phyloP scores from a whole-genome alignment of 2,888 invertebrate species.

The Hirtodrosophila histrioides region DNA sequence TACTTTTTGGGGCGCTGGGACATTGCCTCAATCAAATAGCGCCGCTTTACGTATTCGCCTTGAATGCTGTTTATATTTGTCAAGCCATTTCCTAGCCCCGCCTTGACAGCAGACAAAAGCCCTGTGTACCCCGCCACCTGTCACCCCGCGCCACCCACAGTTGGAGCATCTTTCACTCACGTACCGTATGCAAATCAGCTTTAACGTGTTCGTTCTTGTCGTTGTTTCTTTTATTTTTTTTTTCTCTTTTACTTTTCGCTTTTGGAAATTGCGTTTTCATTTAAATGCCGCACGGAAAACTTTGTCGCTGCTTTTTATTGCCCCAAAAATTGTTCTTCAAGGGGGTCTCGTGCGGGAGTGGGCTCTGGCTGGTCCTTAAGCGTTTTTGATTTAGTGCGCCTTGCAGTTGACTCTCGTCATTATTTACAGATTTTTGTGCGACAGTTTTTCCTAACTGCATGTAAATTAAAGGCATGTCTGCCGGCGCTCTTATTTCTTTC shows the following conservation, averaged over 20 bases:
- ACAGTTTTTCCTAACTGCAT: constrained; percentile 8
- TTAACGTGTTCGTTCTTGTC: constrained; percentile 55
- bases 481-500: constrained; percentile 23
- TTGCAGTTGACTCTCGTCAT: constrained; percentile 56
- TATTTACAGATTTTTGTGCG: constrained; percentile 52
- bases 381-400: constrained; percentile 74
- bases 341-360: constrained; percentile 20
- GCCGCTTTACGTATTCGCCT: constrained; percentile 14
- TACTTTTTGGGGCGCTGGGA: constrained; percentile 49
- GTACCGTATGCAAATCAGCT: constrained; percentile 74
- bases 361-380: constrained; percentile 28
- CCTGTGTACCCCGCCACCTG: background rate
- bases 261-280: constrained; percentile 73
- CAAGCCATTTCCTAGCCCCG: constrained; percentile 51
- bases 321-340: constrained; percentile 8
- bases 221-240: constrained; percentile 11
- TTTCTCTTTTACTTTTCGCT: constrained; percentile 9
- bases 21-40: constrained; percentile 56
- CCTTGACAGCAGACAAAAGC: no score
- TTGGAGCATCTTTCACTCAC: constrained; percentile 43
- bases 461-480: constrained; percentile 32
- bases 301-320: constrained; percentile 56
- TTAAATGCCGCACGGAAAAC: constrained; percentile 65
- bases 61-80: constrained; percentile 62
- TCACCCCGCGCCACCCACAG: constrained; percentile 7